Percentiles rank a stretch among this genome's conserved stretches.
phyloP scores from a whole-genome alignment of 2,888 invertebrate genomes.

The Heliconius ethilla region DNA sequence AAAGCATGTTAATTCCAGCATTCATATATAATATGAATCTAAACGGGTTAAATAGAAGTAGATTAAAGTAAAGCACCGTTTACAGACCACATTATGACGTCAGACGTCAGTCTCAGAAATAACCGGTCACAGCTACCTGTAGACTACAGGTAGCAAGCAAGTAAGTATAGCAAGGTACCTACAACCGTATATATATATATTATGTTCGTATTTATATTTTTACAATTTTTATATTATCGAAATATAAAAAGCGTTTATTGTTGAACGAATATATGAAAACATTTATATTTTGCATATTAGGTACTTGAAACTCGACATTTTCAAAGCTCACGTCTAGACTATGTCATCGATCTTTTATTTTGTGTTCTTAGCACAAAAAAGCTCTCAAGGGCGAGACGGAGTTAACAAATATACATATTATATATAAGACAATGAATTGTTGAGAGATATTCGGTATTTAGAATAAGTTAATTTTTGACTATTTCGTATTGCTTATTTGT shows the following conservation, averaged over 20 bases:
- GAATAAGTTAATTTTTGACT: too few relatives aligned
- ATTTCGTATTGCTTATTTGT: too few relatives aligned
- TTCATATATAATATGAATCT: not conserved
- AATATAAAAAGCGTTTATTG: conserved; percentile 9
- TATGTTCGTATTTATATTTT: not conserved
- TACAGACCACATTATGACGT: conserved; percentile 8
- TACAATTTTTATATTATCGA: conserved; percentile 11
- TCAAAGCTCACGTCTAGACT: conserved; percentile 19
- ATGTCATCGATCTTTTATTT: conserved; percentile 14
- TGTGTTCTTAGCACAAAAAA: not conserved
- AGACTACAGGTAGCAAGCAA: not conserved
- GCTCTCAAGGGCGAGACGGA: conserved; percentile 15
- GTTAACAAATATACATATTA: not conserved
- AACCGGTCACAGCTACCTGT: not conserved
- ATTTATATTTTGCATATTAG: conserved; percentile 4
- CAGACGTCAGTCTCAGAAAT: conserved; percentile 11
- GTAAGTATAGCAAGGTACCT: too few relatives aligned
- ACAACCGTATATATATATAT: conserved; percentile 4
- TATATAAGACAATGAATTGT: not conserved
- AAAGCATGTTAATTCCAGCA: conserved; percentile 4
- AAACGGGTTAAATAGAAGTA: not conserved
- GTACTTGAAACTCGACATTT: not conserved
- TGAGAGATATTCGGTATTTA: too few relatives aligned
- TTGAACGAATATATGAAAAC: conserved; percentile 10
- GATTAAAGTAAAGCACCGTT: conserved; percentile 11